A percentile compares a stretch with the other conserved stretches of the same genome.
Conservation (phyloP, 2,888 invertebrate genomes). For the Tiliacea aurago region DNA sequence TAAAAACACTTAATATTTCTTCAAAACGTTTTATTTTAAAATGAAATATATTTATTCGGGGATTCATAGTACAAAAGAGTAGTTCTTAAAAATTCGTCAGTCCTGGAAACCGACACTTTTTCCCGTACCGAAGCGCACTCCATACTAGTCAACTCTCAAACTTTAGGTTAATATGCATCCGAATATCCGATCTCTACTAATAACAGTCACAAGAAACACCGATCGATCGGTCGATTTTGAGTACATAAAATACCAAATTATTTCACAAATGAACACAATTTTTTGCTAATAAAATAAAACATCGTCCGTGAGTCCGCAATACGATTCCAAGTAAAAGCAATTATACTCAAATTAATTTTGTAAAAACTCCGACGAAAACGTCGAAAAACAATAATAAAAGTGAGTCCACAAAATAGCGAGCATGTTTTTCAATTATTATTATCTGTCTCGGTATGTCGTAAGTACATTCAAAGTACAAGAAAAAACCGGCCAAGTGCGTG, state of each 20-base stretch:
- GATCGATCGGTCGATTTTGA: no score
- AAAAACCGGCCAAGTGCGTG: background rate
- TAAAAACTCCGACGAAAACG: conserved; percentile 43
- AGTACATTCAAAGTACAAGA: conserved; percentile 52
- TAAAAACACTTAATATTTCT: no score
- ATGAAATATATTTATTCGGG: no score
- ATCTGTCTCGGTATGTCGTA: conserved; percentile 46
- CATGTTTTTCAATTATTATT: conserved; percentile 41
- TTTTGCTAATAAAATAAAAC: conserved; percentile 38
- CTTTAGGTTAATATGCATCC: no score
- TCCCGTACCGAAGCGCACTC: no score
- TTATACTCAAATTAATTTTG: conserved; percentile 38
- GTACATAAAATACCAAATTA: background rate
- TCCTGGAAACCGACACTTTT: no score
- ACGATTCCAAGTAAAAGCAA: conserved; percentile 51
- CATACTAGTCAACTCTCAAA: no score
- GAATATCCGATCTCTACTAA: no score
- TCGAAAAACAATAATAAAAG: conserved; percentile 43
- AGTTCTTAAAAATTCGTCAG: no score
- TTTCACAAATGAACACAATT: conserved; percentile 18
- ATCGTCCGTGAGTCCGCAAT: conserved; percentile 7
- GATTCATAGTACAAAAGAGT: no score
- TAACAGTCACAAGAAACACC: background rate
- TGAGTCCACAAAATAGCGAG: conserved; percentile 37
- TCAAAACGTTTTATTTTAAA: no score